Evolutionary conservation across 2,888 invertebrate species (phyloP).

Genomic region (Fabriciana adippe): DNA sequence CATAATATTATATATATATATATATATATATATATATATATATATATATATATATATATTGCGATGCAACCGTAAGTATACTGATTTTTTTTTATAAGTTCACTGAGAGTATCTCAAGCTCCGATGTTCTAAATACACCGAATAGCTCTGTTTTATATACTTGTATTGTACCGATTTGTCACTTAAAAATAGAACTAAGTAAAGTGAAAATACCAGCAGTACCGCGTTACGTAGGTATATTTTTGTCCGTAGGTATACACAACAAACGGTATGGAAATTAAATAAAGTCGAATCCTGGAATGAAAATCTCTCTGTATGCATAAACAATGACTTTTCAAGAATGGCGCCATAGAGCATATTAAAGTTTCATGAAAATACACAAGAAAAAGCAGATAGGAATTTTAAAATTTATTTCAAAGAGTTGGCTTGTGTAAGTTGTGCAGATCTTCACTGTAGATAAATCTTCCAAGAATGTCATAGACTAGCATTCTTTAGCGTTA

Average conservation of each 20-base stretch:
- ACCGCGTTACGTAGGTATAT: background rate
- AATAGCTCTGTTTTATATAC: too few relatives aligned
- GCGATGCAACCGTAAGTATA: too few relatives aligned
- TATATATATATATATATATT: too few relatives aligned
- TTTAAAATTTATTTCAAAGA: slow-evolving; percentile 30
- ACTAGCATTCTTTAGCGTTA: slow-evolving; percentile 15
- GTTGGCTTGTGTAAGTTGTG: slow-evolving; percentile 2
- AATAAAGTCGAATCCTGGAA: slow-evolving; percentile 17
- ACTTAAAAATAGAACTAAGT: background rate
- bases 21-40: too few relatives aligned
- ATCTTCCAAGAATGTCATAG: slow-evolving; percentile 21
- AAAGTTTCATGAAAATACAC: slow-evolving; percentile 29
- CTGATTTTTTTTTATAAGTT: too few relatives aligned
- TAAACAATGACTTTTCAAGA: slow-evolving; percentile 31
- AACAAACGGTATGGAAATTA: background rate
- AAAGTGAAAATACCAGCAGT: background rate
- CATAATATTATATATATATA: too few relatives aligned
- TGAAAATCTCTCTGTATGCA: slow-evolving; percentile 30
- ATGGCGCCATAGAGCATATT: slow-evolving; percentile 20
- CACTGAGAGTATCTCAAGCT: too few relatives aligned
- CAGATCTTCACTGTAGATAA: slow-evolving; percentile 24
- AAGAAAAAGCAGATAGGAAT: slow-evolving; percentile 28
- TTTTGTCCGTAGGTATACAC: background rate
- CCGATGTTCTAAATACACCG: too few relatives aligned
- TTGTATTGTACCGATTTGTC: too few relatives aligned